Evolutionary conservation across 2,888 invertebrate species (phyloP), one percentile per base, ranked within the genome.

Genomic region (Sinopyrophorus schimmeli): DNA sequence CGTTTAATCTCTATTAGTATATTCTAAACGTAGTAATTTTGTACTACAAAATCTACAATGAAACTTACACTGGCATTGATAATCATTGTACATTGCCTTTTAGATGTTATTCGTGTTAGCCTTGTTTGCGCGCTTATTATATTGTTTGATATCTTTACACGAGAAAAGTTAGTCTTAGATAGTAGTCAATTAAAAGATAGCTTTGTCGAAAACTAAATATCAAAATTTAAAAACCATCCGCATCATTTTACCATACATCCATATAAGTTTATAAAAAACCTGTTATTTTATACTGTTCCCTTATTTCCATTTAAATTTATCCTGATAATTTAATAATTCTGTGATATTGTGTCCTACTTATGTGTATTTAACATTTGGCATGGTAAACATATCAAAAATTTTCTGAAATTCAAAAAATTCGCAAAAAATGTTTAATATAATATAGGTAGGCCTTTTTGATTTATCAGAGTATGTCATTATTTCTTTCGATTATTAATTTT

Each of bases 11-110:
- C n/a, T n/a, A n/a, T n/a, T n/a, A n/a, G n/a, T n/a, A n/a, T n/a
- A 41, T 42, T 44, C 44, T 44, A 47, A 41, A 35, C 23, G 40
- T 47, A 21, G 47, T n/a, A n/a, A n/a, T 34, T 34, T 30, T 37
- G 27, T 27, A 31, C 40, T 27, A 32, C 42, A 37, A 37, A n/a
- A 48, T 31, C 40, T 34, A 47, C 47, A 47, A 47, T 47, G 47
- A 47, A 47, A 5, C 23, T 20, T 20, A 16, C 9, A 40, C n/a
- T 48, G 59, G 59, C 62, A 59, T 58, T 57, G 68, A 70, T 68
- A 70, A 69, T 70, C 70, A 70, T 62, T 62, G 63, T 61, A 60
- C 66, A 69, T 63, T 68, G 70, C 70, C 69, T 70, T 69, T 59
- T 65, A 46, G 27, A 24, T 46, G 50, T 50, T 46, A 11, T 28